Conservation (phyloP, 2,113 vertebrate genomes). For the Notarius quadriscutis region DNA sequence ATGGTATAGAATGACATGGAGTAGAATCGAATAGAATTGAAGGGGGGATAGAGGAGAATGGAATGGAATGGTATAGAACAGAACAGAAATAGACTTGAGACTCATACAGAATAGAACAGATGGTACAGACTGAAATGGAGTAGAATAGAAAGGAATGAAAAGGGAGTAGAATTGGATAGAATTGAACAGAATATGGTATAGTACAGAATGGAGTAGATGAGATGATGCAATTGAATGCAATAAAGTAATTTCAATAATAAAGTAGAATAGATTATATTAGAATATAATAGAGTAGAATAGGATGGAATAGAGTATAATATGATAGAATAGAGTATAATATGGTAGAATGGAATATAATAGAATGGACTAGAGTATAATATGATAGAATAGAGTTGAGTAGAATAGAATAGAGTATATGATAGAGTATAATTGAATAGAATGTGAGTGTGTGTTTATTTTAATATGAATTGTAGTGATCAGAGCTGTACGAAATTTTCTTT, state of each 20-base stretch:
- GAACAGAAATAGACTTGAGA: not conserved
- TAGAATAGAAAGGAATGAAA: not conserved
- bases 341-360: not conserved
- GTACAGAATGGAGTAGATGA: too few species aligned
- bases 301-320: not conserved
- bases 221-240: not conserved
- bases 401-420: not conserved
- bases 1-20: not conserved
- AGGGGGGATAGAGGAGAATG: not conserved
- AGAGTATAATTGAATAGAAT: not conserved
- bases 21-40: not conserved
- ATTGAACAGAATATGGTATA: too few species aligned
- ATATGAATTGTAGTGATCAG: not conserved
- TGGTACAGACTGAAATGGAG: not conserved
- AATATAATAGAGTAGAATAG: not conserved
- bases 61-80: not conserved
- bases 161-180: too few species aligned
- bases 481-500: slow-evolving; percentile 52
- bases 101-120: not conserved
- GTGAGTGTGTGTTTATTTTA: too few species aligned
- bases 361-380: not conserved
- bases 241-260: not conserved
- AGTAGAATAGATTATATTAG: too few species aligned
- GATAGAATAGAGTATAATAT: too few species aligned
- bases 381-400: not conserved